These are phyloP conservation scores for Batillaria attramentaria DNA, from an alignment of 1,140 invertebrate species.

Conservation along the genomic window DNA sequence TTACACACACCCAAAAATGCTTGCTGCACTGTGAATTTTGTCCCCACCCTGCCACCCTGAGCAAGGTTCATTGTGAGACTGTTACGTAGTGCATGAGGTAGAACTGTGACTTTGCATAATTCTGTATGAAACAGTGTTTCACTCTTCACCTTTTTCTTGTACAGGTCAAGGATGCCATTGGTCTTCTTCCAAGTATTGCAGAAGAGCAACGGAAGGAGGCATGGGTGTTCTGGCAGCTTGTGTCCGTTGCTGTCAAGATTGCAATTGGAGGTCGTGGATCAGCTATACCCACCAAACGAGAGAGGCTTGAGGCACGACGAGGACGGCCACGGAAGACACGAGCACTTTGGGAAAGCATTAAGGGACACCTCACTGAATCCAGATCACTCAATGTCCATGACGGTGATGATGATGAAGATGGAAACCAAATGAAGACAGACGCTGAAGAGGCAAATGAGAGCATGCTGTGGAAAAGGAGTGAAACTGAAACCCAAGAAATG, in stretches of 20 bases:
- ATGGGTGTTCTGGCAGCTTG: conserved; percentile 38
- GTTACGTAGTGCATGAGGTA: no score
- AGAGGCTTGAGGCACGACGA: neutral
- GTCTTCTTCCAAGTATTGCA: conserved; percentile 29
- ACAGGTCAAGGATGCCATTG: conserved; percentile 36
- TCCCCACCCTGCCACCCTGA: no score
- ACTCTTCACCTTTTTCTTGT: neutral
- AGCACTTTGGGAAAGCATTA: neutral
- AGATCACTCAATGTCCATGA: neutral
- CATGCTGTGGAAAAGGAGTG: neutral
- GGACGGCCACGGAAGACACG: neutral
- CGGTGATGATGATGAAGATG: neutral
- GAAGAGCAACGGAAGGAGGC: conserved; percentile 21
- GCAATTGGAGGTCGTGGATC: conserved; percentile 15
- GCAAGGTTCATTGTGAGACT: no score
- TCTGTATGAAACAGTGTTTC: no score
- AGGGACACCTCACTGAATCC: neutral
- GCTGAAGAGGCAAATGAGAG: neutral
- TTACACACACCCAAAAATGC: no score
- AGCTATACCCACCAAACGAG: neutral
- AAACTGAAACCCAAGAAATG: no score
- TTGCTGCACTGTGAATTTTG: no score
- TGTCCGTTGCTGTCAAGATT: conserved; percentile 30
- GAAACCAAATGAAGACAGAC: neutral
- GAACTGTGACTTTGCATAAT: no score